phyloP scores from a whole-genome alignment of 2,113 vertebrate species.

The Xerus inauris region DNA sequence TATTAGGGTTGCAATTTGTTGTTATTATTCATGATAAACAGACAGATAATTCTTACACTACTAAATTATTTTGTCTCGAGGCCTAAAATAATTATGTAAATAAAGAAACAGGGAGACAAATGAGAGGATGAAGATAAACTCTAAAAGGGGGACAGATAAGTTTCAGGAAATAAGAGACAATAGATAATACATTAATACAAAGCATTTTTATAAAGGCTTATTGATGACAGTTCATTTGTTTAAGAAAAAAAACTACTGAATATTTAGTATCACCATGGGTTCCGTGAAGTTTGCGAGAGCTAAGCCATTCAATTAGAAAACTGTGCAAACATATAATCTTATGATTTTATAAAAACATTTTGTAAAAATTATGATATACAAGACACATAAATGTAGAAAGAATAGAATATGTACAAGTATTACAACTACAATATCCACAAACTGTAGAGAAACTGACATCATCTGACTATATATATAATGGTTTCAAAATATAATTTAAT shows the following conservation, averaged over 20 bases:
- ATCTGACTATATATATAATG: background rate
- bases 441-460: background rate
- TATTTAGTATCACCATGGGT: background rate
- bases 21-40: slow-evolving; percentile 23
- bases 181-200: background rate
- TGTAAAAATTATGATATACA: background rate
- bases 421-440: background rate
- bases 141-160: background rate
- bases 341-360: background rate
- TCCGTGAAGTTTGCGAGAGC: background rate
- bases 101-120: background rate
- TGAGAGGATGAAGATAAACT: background rate
- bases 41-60: background rate
- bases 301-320: background rate
- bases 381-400: background rate
- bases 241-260: background rate
- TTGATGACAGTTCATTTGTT: background rate
- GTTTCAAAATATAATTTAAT: background rate
- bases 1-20: slow-evolving; percentile 10
- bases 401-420: background rate
- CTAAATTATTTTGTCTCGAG: slow-evolving; percentile 47
- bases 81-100: slow-evolving; percentile 26
- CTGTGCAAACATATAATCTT: background rate
- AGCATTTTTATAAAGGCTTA: background rate
- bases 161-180: background rate